Base-by-base conservation (phyloP, 2,888 invertebrate genomes). In the Tribolium freemani region DNA sequence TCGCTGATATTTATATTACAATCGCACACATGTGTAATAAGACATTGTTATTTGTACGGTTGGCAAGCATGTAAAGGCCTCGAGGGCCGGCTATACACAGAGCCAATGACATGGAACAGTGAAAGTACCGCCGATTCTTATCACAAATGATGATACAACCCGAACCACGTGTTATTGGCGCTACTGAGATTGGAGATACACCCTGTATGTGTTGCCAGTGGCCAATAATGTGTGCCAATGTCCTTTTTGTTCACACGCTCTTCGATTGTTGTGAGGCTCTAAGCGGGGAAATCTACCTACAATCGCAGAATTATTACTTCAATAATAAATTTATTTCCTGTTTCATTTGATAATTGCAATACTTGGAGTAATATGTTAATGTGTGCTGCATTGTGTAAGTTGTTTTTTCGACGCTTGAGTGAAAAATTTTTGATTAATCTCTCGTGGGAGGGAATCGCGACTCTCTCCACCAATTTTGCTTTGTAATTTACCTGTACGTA, bases 111-210 rank as follows among this genome's bases (percentile, higher is more conserved):
- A 73, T 68, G 69, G 73, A 73, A 71, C 76, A 76, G 76, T 75
- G 75, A 76, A 76, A 76, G 75, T 76, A 71, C 69, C 53, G 67
- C 46, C 68, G 75, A 76, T 76, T 75, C 70, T 75, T 75, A 76
- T 76, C 74, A 73, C 61, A 61, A 73, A 76, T 74, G 76, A 74
- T 74, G 76, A 76, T 74, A 60, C 73, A 69, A 75, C 75, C 72
- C 70, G 67, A 75, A 75, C 72, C 76, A 76, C 63, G 76, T 75
- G 76, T 76, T 73, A 58, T 69, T n/a, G 20, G 38, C 8, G 38
- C n/a, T 38, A n/a, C 8, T 38, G 8, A 5, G 5, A 8, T 10
- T 45, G 58, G 3, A 13, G 10, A 10, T 20, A 58, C 58, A 44
- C 44, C 11, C 11, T 13, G 9, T 45, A 45, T 21, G 4, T 16